Percentiles rank a stretch among this genome's conserved stretches.
phyloP scores from a whole-genome alignment of 2,888 invertebrate genomes.

The Thera britannica region DNA sequence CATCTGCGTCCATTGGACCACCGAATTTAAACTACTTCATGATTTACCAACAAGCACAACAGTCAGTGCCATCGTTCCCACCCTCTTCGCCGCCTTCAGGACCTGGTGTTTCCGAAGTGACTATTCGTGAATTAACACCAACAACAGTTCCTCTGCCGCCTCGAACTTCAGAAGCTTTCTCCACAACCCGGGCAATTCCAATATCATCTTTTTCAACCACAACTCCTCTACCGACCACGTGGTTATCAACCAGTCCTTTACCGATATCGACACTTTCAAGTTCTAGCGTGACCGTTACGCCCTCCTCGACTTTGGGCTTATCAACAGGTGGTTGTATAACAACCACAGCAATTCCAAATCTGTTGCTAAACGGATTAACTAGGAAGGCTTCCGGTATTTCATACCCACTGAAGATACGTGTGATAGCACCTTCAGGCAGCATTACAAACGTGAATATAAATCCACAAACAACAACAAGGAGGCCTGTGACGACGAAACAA shows the following conservation, averaged over 20 bases:
- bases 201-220: conserved; percentile 25
- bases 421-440: conserved; percentile 66
- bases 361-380: conserved; percentile 11
- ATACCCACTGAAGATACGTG: conserved; percentile 61
- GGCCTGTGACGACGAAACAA: conserved; percentile 36
- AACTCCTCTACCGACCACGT: conserved; percentile 19
- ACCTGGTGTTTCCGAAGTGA: conserved; percentile 28
- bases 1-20: conserved; percentile 9
- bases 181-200: conserved; percentile 12
- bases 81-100: conserved; percentile 25
- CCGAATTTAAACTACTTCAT: conserved; percentile 46
- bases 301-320: conserved; percentile 38
- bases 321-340: conserved; percentile 15
- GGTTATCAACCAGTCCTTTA: conserved; percentile 15
- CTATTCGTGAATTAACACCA: conserved; percentile 30
- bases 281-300: conserved; percentile 38
- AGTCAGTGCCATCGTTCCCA: conserved; percentile 43
- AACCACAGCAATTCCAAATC: conserved; percentile 23
- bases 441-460: conserved; percentile 69
- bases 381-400: conserved; percentile 12
- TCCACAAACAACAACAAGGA: conserved; percentile 41
- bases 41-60: conserved; percentile 60
- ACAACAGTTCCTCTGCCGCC: conserved; percentile 26
- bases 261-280: conserved; percentile 16
- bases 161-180: conserved; percentile 13